Percentiles rank a stretch among this genome's conserved stretches.
Conservation (phyloP, 2,888 invertebrate genomes). For the Tetropium fuscum region DNA sequence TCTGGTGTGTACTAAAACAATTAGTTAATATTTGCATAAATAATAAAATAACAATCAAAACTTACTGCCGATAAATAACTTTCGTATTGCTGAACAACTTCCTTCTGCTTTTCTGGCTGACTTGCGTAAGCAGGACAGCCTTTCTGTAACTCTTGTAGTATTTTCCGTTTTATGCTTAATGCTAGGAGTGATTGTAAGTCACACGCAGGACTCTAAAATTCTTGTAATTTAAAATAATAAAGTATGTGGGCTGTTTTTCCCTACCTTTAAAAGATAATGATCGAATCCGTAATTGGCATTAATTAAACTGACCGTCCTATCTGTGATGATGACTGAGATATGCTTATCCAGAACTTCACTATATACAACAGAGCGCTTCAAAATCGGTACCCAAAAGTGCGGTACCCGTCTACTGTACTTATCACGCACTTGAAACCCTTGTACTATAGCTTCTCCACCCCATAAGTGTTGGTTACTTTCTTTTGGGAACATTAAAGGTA, state of each 20-base stretch:
- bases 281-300: slow-evolving; percentile 95
- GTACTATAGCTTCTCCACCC: slow-evolving; percentile 96
- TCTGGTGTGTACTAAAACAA: slow-evolving; percentile 81
- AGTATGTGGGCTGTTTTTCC: no score
- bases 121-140: slow-evolving; percentile 77
- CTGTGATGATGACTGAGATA: slow-evolving; percentile 86
- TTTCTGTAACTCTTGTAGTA: slow-evolving; percentile 78
- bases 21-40: neutral
- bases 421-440: slow-evolving; percentile 82
- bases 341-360: slow-evolving; percentile 91
- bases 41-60: slow-evolving; percentile 46
- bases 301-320: slow-evolving; percentile 85
- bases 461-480: slow-evolving; percentile 90
- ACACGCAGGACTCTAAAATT: slow-evolving; percentile 86
- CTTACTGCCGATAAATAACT: slow-evolving; percentile 86
- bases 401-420: slow-evolving; percentile 76
- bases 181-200: slow-evolving; percentile 91
- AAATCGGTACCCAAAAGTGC: slow-evolving; percentile 88
- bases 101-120: slow-evolving; percentile 75
- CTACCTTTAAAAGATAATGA: slow-evolving; percentile 88
- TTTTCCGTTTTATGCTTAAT: slow-evolving; percentile 85
- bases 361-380: slow-evolving; percentile 85
- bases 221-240: no score
- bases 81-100: slow-evolving; percentile 82
- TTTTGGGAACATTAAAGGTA: slow-evolving; percentile 82